phyloP scores from a whole-genome alignment of 2,888 invertebrate species.

The Tuberolachnus salignus region DNA sequence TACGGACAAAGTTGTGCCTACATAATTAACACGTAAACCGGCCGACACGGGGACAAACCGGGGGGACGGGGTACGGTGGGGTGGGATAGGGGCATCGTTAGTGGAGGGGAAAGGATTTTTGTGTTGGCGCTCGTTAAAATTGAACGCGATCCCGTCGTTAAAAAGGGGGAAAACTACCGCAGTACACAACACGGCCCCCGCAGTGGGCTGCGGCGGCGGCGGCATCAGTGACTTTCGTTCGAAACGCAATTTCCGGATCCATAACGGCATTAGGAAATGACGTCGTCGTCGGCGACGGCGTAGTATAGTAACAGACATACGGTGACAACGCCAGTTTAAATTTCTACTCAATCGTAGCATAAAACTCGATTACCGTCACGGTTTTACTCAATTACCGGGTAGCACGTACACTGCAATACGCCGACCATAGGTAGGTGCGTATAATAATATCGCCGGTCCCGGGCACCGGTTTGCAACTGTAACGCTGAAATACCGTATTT shows the following conservation, averaged over 20 bases:
- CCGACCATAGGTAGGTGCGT: too few species aligned
- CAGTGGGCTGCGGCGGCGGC: neutral
- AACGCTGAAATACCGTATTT: too few species aligned
- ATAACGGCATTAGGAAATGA: constrained; percentile 51
- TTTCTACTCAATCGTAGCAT: neutral
- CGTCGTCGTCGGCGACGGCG: constrained; percentile 8
- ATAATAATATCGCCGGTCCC: too few species aligned
- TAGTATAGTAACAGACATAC: neutral
- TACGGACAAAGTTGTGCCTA: neutral
- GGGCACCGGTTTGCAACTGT: too few species aligned
- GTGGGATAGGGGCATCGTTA: neutral
- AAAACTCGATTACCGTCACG: too few species aligned
- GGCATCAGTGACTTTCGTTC: constrained; percentile 39
- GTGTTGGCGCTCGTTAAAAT: constrained; percentile 40
- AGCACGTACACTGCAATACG: too few species aligned
- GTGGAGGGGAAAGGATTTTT: neutral
- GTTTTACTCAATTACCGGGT: too few species aligned
- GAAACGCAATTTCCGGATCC: constrained; percentile 52
- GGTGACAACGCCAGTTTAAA: constrained; percentile 20
- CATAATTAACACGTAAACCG: constrained; percentile 12
- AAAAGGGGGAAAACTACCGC: constrained; percentile 14
- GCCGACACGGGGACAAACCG: too few species aligned
- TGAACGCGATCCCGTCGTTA: constrained; percentile 36
- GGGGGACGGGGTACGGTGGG: neutral
- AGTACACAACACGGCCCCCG: neutral